These are phyloP conservation scores for Campaea margaritaria DNA, from an alignment of 2,888 invertebrate species.

Conservation along the genomic window DNA sequence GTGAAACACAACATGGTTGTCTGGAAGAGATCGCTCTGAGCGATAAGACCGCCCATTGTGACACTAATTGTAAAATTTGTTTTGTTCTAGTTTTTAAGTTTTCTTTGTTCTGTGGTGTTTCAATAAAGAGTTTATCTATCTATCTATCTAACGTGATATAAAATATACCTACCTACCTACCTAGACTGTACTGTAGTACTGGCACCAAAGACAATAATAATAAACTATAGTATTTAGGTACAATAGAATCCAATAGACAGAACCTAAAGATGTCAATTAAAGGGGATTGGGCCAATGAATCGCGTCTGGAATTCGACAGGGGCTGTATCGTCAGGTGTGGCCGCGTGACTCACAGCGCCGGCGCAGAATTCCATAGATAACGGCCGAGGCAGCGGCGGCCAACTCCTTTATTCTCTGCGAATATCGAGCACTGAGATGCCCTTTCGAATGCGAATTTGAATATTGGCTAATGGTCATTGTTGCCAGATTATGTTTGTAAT, in stretches of 20 bases:
- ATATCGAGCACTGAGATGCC: conserved; percentile 70
- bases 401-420: conserved; percentile 73
- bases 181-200: too few species aligned
- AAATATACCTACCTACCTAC: too few species aligned
- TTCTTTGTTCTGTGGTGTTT: too few species aligned
- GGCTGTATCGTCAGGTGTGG: conserved; percentile 80
- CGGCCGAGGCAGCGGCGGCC: conserved; percentile 45
- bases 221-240: not conserved
- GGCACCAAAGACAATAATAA: not conserved
- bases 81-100: too few species aligned
- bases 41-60: too few species aligned
- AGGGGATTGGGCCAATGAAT: conserved; percentile 53
- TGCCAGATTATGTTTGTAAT: conserved; percentile 32
- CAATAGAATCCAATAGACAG: not conserved
- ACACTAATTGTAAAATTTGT: too few species aligned
- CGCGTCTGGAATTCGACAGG: conserved; percentile 68
- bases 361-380: conserved; percentile 80
- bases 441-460: conserved; percentile 73
- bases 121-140: too few species aligned
- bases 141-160: too few species aligned
- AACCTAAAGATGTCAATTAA: conserved; percentile 54
- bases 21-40: too few species aligned
- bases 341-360: conserved; percentile 73
- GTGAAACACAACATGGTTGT: too few species aligned
- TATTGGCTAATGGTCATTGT: conserved; percentile 57